Base-by-base conservation (phyloP, 1,140 invertebrate genomes). In the Amphibalanus amphitrite region DNA sequence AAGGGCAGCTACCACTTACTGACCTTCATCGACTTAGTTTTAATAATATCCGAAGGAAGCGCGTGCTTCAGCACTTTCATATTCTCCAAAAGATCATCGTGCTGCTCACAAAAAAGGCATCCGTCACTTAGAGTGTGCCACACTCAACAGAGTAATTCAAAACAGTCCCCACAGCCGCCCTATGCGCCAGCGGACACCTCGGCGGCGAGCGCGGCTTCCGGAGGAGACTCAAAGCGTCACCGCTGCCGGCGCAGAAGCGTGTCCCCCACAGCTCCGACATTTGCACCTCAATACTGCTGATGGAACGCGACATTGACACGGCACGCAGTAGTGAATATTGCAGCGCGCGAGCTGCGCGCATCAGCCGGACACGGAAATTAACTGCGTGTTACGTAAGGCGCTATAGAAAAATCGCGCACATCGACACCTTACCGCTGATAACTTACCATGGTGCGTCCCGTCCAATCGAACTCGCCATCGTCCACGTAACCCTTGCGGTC, bases 391-490 rank as follows among this genome's bases (percentile, higher is more conserved):
- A n/a, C n/a, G n/a, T n/a, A n/a, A n/a, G n/a, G n/a, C n/a, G n/a
- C n/a, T n/a, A n/a, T n/a, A n/a, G n/a, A n/a, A n/a, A n/a, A n/a
- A n/a, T n/a, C n/a, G n/a, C n/a, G n/a, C n/a, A n/a, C n/a, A n/a
- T n/a, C n/a, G n/a, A n/a, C n/a, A n/a, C n/a, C n/a, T n/a, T n/a
- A n/a, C n/a, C n/a, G n/a, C n/a, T n/a, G n/a, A n/a, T 29, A 3
- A 10, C 73, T 79, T 77, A 83, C 82, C 91, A 95, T 91, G 72
- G 90, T 92, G 84, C 95, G 94, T 80, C 93, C 94, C 78, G 91
- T 93, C 95, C 96, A 98, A 82, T 98, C 96, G 83, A 97, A 98
- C 80, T 97, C 93, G 78, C 90, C 92, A 82, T 98, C 95, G 81
- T 95, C 91, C 73, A 90, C 86, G 82, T 90, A 97, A 73, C 91